These are phyloP conservation scores for Pseudobourletiella spinata DNA, from an alignment of 1,140 invertebrate genomes.

Conservation along the genomic window DNA sequence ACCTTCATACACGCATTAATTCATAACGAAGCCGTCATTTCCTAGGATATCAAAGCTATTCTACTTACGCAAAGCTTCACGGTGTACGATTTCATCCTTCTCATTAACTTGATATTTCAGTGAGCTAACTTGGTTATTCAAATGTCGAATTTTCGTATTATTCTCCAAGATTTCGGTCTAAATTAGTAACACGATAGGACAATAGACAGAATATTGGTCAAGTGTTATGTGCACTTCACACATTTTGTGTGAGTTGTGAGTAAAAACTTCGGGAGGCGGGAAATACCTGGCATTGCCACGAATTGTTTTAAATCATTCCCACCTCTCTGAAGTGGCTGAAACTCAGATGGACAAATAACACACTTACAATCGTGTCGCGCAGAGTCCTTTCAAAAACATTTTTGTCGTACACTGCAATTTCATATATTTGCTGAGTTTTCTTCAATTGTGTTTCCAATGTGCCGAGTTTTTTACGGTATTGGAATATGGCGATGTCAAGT, in stretches of 20 bases:
- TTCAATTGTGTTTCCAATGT: constrained; percentile 19
- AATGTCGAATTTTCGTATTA: constrained; percentile 1
- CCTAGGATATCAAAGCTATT: too few relatives aligned
- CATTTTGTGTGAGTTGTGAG: too few relatives aligned
- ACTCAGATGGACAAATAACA: too few relatives aligned
- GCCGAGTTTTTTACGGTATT: constrained; percentile 20
- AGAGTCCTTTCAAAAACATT: constrained; percentile 12
- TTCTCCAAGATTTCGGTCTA: constrained; percentile 5
- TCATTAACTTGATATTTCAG: constrained; percentile 10
- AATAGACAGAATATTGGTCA: too few relatives aligned
- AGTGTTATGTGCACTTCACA: too few relatives aligned
- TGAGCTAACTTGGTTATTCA: constrained; percentile 1
- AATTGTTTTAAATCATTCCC: too few relatives aligned
- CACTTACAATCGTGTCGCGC: constrained; percentile 20
- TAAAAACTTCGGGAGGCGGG: too few relatives aligned
- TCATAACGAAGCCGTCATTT: too few relatives aligned
- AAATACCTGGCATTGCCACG: too few relatives aligned
- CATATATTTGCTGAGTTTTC: constrained; percentile 16
- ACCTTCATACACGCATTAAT: background rate
- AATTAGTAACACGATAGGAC: too few relatives aligned
- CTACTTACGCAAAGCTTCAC: constrained; percentile 9
- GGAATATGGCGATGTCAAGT: constrained; percentile 18
- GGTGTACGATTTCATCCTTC: constrained; percentile 8
- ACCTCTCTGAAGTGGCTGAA: too few relatives aligned
- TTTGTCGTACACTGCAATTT: constrained; percentile 18